Evolutionary conservation across 35 echinoderm and acorn worm species (phyloP), one percentile per base, ranked within the genome.

Genomic region (Lytechinus pictus): DNA sequence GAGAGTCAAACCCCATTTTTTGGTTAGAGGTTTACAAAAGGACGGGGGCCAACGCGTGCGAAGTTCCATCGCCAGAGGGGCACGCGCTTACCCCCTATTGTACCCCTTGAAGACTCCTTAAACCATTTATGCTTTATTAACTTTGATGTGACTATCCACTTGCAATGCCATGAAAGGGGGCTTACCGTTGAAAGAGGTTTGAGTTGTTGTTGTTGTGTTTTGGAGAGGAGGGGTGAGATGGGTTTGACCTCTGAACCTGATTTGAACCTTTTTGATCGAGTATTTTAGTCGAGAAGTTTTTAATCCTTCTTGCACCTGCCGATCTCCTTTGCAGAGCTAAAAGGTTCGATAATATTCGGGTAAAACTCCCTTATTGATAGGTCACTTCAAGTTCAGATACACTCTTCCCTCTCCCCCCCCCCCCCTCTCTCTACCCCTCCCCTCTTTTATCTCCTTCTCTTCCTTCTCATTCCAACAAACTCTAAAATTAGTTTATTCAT

Each of bases 211-310:
- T 79, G 66, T 79, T 79, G 19, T 79, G 66, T n/a, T 79, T 79
- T 79, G 66, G 66, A 79, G 66, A 79, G 66, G 66, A 79, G 66
- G 66, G 66, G 66, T 79, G 66, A 79, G 66, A 19, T 79, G 66
- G 19, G 1, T 79, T 7, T 79, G 66, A 79, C 66, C 66, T 79
- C 19, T 79, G 66, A 24, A 79, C 66, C 66, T 79, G 21, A 79
- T 79, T 79, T 79, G 66, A 79, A 79, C 66, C 66, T 79, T 79
- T 79, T 79, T 79, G 66, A 79, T 79, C 66, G 66, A 79, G 66
- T 79, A 44, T 44, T 44, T 44, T 79, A 79, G 66, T 79, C 66
- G 66, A 79, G n/a, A 71, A 79, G 14, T 9, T 58, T 79, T 79
- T 79, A 79, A 79, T 79, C 66, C 66, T 79, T 79, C 66, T 79